phyloP scores from a whole-genome alignment of 2,113 vertebrate genomes.

The Halichoeres trimaculatus region DNA sequence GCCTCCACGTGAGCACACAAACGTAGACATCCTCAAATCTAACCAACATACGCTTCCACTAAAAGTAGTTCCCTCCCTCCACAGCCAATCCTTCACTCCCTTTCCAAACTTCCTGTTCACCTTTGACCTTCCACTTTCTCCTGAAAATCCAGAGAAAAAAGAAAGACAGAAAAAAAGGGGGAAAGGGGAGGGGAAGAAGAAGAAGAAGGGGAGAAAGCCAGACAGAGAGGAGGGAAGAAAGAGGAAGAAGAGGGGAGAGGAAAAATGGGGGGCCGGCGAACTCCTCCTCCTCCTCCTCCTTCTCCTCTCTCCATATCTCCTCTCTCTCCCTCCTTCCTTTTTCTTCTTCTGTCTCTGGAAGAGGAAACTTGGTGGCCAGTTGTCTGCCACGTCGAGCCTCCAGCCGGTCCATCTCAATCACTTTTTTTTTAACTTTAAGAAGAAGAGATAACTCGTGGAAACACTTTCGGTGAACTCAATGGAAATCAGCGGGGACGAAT shows the following conservation, averaged over 20 bases:
- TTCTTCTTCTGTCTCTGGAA: conserved; percentile 78
- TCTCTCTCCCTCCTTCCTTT: conserved; percentile 72
- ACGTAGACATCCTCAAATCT: conserved; percentile 50
- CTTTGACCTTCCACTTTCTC: conserved; percentile 89
- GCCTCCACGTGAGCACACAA: conserved; percentile 18
- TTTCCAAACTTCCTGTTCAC: conserved; percentile 89
- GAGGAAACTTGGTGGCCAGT: conserved; percentile 84
- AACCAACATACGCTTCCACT: conserved; percentile 55
- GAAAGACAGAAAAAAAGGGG: conserved; percentile 8
- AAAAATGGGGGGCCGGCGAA: conserved; percentile 76
- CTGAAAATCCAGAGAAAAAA: conserved; percentile 64
- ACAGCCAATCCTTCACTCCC: conserved; percentile 38
- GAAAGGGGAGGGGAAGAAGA: conserved; percentile 41
- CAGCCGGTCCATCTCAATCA: conserved; percentile 56
- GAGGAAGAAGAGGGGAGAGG: conserved; percentile 61
- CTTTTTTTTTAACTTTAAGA: neutral
- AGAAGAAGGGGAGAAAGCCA: conserved; percentile 30
- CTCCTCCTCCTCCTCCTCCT: conserved; percentile 80
- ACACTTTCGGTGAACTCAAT: neutral
- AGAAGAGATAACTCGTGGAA: neutral
- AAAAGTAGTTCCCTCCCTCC: conserved; percentile 53
- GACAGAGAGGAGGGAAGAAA: conserved; percentile 66
- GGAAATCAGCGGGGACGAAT: neutral
- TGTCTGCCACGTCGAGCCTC: conserved; percentile 92
- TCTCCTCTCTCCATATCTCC: conserved; percentile 64